These are phyloP conservation scores for Carposina sasakii DNA, from an alignment of 1,140 invertebrate genomes.

Conservation along the genomic window DNA sequence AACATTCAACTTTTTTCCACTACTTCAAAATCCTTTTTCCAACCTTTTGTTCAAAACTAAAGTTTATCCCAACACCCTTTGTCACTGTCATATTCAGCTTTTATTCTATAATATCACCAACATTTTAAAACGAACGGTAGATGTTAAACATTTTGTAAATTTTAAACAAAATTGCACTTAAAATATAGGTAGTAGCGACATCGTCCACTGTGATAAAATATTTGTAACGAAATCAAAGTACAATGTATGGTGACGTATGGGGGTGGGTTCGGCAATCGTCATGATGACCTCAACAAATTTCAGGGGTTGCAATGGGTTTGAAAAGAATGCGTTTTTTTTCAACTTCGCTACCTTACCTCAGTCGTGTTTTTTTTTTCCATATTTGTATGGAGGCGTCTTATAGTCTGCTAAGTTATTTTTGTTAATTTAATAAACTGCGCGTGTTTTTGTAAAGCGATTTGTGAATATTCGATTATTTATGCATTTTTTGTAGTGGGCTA, in stretches of 20 bases:
- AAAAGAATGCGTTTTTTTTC: slow-evolving; percentile 34
- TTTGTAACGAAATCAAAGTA: too few relatives aligned
- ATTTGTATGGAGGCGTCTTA: slow-evolving; percentile 45
- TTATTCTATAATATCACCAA: too few relatives aligned
- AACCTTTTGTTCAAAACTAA: slow-evolving; percentile 38
- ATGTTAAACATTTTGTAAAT: too few relatives aligned
- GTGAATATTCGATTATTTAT: too few relatives aligned
- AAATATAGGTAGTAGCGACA: too few relatives aligned
- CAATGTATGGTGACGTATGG: slow-evolving; percentile 59
- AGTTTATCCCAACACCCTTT: slow-evolving; percentile 61
- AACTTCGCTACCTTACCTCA: too few relatives aligned
- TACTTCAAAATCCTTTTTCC: slow-evolving; percentile 41
- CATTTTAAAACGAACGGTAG: too few relatives aligned
- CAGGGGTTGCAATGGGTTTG: slow-evolving; percentile 21
- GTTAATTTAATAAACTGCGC: slow-evolving; percentile 30
- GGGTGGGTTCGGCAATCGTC: slow-evolving; percentile 34
- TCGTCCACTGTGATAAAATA: too few relatives aligned
- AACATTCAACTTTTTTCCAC: slow-evolving; percentile 47
- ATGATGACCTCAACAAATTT: slow-evolving; percentile 58
- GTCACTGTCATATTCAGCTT: slow-evolving; percentile 61
- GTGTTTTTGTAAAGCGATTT: too few relatives aligned
- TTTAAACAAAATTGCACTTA: too few relatives aligned
- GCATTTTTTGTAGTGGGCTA: too few relatives aligned
- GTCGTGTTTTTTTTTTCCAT: slow-evolving; percentile 34
- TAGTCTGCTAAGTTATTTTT: slow-evolving; percentile 39